phyloP scores from a whole-genome alignment of 2,888 invertebrate genomes.

The Himalopsyche kuldschensis region DNA sequence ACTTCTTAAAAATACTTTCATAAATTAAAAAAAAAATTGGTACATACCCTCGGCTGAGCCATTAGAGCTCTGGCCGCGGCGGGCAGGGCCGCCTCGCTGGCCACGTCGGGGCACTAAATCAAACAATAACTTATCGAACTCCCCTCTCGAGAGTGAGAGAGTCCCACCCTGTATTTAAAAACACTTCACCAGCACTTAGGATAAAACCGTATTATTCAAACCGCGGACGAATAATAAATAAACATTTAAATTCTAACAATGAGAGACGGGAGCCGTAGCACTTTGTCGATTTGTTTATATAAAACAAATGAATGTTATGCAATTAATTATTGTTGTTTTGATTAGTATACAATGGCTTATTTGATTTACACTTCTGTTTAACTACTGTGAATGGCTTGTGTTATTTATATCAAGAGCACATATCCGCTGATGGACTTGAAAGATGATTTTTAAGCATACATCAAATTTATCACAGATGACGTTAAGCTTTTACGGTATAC shows the following conservation, averaged over 20 bases:
- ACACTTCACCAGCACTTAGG: neutral
- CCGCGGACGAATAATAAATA: neutral
- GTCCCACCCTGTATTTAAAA: neutral
- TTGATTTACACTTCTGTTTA: neutral
- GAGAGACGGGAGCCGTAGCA: neutral
- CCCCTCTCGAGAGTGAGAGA: constrained; percentile 21
- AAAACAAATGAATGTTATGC: neutral
- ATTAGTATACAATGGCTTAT: neutral
- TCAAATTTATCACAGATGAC: constrained; percentile 19
- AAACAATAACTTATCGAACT: constrained; percentile 35
- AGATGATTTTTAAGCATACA: neutral
- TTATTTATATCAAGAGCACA: neutral
- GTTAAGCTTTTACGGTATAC: constrained; percentile 22
- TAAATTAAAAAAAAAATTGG: constrained; percentile 29
- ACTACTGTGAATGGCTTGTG: neutral
- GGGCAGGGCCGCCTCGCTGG: constrained; percentile 61
- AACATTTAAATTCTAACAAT: constrained; percentile 5
- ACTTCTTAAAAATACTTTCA: neutral
- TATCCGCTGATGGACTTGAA: neutral
- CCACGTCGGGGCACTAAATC: constrained; percentile 48
- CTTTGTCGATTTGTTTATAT: neutral
- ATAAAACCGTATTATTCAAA: neutral
- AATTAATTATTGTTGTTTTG: no score
- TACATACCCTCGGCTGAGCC: constrained; percentile 89
- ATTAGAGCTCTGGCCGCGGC: constrained; percentile 79